A percentile compares a stretch with the other conserved stretches of the same genome.
Evolutionary conservation across 2,888 invertebrate species (phyloP).

Genomic region (Chymomyza fuscimana): DNA sequence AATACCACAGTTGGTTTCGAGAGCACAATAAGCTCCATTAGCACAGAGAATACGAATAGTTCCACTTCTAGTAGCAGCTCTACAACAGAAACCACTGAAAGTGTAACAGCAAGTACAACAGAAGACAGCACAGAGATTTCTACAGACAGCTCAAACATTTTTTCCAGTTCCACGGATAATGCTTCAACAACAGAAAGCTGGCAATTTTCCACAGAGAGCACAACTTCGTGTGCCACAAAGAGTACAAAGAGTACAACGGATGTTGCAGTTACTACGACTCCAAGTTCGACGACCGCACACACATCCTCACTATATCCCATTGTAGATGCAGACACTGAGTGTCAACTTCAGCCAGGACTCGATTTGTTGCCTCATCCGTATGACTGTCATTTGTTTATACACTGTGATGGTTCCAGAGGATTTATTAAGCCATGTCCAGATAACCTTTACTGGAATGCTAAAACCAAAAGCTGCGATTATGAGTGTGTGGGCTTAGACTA

Average conservation of each 20-base stretch:
- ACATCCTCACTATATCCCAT: conserved; percentile 2
- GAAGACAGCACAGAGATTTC: background rate
- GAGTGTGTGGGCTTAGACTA: conserved; percentile 34
- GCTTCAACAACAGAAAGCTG: background rate
- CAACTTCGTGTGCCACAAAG: too few relatives aligned
- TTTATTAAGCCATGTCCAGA: conserved; percentile 53
- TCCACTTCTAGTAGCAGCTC: too few relatives aligned
- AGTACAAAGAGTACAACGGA: background rate
- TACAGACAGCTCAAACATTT: background rate
- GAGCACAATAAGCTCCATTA: background rate
- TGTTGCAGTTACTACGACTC: background rate
- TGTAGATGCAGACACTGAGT: conserved; percentile 37
- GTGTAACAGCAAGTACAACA: background rate
- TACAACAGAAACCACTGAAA: background rate
- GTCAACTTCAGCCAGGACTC: conserved; percentile 39
- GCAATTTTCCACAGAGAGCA: too few relatives aligned
- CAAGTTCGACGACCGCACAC: background rate
- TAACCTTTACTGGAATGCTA: conserved; percentile 54
- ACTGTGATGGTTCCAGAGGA: conserved; percentile 48
- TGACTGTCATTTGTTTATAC: conserved; percentile 63
- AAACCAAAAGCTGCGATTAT: conserved; percentile 39
- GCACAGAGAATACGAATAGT: background rate
- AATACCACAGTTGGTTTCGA: background rate
- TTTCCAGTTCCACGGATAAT: background rate
- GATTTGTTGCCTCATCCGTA: conserved; percentile 53